Evolutionary conservation across 2,797 vertebrate genomes (phyloP).

Genomic region (Dallia pectoralis): DNA sequence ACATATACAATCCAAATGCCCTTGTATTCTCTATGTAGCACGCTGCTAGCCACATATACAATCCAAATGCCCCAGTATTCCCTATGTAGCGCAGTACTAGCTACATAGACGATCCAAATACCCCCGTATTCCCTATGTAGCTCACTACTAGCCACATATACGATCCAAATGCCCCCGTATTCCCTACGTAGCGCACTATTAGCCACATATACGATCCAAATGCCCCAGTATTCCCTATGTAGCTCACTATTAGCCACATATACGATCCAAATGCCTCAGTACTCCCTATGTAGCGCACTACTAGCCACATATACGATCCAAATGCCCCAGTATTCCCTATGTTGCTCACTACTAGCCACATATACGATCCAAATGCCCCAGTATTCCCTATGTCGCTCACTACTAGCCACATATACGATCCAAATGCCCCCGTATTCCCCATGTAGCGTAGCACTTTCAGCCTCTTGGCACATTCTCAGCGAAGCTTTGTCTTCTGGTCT

Average conservation of each 20-base stretch:
- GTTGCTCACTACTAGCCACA: no score
- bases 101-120: not conserved
- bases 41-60: no score
- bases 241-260: no score
- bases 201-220: not conserved
- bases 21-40: not conserved
- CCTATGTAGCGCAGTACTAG: not conserved
- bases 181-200: not conserved
- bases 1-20: not conserved
- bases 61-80: not conserved
- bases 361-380: not conserved
- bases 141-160: no score
- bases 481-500: not conserved
- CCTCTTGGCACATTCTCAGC: conserved; percentile 5
- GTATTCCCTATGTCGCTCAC: not conserved
- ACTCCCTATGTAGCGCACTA: not conserved
- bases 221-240: not conserved
- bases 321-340: not conserved
- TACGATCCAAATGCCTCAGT: not conserved
- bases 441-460: no score
- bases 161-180: not conserved
- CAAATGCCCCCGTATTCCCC: not conserved
- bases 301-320: not conserved
- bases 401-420: not conserved
- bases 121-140: not conserved